Base-by-base conservation (phyloP, 2,797 vertebrate species). In the Lerista edwardsae region DNA sequence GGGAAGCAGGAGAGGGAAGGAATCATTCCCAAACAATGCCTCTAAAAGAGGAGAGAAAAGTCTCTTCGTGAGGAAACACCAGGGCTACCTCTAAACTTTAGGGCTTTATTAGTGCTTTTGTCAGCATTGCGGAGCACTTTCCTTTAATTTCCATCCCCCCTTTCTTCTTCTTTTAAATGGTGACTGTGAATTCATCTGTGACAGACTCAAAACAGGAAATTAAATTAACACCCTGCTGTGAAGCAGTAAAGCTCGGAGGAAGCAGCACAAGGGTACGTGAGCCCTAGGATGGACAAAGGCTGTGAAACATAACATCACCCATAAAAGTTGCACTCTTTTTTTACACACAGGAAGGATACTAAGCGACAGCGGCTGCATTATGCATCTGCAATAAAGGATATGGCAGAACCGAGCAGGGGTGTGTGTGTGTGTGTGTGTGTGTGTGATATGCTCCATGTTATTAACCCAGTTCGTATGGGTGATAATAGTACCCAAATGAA, bases 151-250 rank as follows among this genome's bases (percentile, higher is more conserved):
- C 17, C 17, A 2, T 14, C 29, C 51, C 12, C 27, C 74, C 10
- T 17, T 51, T 31, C 41, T 51, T 65, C 15, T 87, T 90, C 88
- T 89, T 90, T 72, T 62, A 72, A 93, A 92, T 92, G 68, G 87
- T 86, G 88, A 88, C 91, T 86, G 91, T 88, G 91, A 90, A 88
- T 92, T 91, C 69, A 91, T 36, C 91, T 91, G 92, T 87, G 92
- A 82, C 90, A 93, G 92, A 89, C 90, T 91, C 84, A 92, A 93
- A 95, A 94, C 94, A 95, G 95, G 95, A 95, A 95, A 95, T 95
- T 92, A 95, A 95, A 95, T 95, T 92, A 93, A 91, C 94, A 92
- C 93, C 94, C 94, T 89, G 93, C 6, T 41, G 93, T 68, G 92
- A 75, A 87, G 93, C 87, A 51, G 91, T 91, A 92, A 89, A 91